A percentile compares a stretch with the other conserved stretches of the same genome.
phyloP scores from a whole-genome alignment of 2,113 vertebrate genomes.

The Hucho hucho region DNA sequence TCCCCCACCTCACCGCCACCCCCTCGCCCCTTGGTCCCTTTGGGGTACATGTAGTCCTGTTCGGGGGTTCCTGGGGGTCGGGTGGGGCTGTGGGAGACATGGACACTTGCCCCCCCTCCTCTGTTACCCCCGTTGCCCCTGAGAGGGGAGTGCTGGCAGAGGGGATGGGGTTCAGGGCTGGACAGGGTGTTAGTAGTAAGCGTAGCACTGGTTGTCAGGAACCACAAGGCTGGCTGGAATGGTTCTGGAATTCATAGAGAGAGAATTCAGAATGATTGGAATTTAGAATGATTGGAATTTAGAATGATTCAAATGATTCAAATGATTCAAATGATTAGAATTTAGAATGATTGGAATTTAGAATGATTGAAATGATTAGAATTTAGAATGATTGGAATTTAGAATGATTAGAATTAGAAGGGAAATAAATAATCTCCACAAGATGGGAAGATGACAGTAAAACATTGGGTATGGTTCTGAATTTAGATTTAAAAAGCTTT shows the following conservation, averaged over 20 bases:
- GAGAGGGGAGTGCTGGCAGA: slow-evolving; percentile 82
- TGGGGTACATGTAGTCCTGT: slow-evolving; percentile 77
- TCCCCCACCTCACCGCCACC: slow-evolving; percentile 51
- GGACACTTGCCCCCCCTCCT: slow-evolving; percentile 74
- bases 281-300: slow-evolving; percentile 10
- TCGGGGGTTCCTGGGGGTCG: slow-evolving; percentile 70
- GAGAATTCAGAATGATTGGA: too few relatives aligned
- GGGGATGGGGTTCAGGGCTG: slow-evolving; percentile 87
- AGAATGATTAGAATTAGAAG: too few relatives aligned
- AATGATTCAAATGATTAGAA: too few relatives aligned
- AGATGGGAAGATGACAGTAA: too few relatives aligned
- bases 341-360: too few relatives aligned
- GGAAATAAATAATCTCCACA: too few relatives aligned
- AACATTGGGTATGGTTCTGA: too few relatives aligned
- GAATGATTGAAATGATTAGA: too few relatives aligned
- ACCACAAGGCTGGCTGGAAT: slow-evolving; percentile 87
- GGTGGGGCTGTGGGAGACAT: slow-evolving; percentile 82
- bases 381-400: too few relatives aligned
- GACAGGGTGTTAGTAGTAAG: slow-evolving; percentile 92
- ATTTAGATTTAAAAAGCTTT: too few relatives aligned
- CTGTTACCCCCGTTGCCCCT: slow-evolving; percentile 62
- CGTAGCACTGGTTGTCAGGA: slow-evolving; percentile 92
- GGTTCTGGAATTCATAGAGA: slow-evolving; percentile 53
- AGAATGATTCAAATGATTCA: too few relatives aligned
- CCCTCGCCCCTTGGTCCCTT: slow-evolving; percentile 75